phyloP scores from a whole-genome alignment of 2,113 vertebrate species.

The Limanda limanda region DNA sequence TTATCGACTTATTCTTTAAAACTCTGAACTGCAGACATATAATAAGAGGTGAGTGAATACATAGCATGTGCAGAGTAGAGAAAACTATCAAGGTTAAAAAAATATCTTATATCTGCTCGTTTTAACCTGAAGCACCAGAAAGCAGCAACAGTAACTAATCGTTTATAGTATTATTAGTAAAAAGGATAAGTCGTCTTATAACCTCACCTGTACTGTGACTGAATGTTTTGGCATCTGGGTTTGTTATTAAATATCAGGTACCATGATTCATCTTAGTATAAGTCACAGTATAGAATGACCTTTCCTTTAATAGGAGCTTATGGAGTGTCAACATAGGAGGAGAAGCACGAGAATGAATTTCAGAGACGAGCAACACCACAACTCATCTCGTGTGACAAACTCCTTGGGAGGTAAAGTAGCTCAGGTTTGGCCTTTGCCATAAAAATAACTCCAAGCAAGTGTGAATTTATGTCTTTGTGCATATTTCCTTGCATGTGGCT shows the following conservation, averaged over 20 bases:
- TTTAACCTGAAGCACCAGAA: neutral
- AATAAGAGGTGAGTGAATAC: too few species aligned
- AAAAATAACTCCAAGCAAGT: slow-evolving; percentile 10
- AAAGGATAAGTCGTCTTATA: neutral
- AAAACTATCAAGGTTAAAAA: too few species aligned
- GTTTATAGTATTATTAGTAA: neutral
- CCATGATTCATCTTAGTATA: neutral
- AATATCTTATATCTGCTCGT: too few species aligned
- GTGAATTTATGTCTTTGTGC: slow-evolving; percentile 1
- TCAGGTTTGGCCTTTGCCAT: neutral
- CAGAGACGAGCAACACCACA: neutral
- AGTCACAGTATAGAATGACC: neutral
- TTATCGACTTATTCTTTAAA: too few species aligned
- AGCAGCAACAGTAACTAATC: neutral
- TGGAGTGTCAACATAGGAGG: neutral
- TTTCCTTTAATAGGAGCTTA: neutral
- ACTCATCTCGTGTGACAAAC: neutral
- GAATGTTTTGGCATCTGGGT: neutral
- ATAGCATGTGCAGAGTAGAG: too few species aligned
- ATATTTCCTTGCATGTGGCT: slow-evolving; percentile 8
- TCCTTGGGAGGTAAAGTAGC: neutral
- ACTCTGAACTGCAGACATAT: too few species aligned
- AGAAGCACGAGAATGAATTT: neutral
- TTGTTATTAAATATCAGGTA: neutral
- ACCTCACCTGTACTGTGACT: neutral